These are phyloP conservation scores for Achlya flavicornis DNA, from an alignment of 2,888 invertebrate genomes.

Conservation along the genomic window DNA sequence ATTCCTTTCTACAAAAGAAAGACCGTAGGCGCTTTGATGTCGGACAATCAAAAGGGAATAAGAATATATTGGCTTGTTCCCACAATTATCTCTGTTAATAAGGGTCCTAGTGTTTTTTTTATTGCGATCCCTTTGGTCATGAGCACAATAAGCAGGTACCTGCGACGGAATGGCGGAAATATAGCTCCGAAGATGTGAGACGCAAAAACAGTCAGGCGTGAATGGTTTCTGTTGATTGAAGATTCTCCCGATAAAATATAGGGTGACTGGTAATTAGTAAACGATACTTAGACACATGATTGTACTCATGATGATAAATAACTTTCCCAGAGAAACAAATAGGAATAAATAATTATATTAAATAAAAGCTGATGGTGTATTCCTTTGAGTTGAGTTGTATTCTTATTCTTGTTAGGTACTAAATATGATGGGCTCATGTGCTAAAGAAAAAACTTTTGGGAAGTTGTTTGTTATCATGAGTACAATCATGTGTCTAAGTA, in stretches of 20 bases:
- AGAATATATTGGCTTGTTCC: conserved; percentile 12
- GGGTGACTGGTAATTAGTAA: too few relatives aligned
- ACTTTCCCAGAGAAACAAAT: too few relatives aligned
- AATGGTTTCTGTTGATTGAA: not conserved
- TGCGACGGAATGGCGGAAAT: conserved; percentile 8
- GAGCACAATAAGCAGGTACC: conserved; percentile 9
- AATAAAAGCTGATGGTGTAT: too few relatives aligned
- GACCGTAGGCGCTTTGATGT: not conserved
- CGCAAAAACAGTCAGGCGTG: not conserved
- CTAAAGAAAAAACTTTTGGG: too few relatives aligned
- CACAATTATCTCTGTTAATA: conserved; percentile 16
- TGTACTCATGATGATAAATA: too few relatives aligned
- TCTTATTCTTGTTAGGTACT: too few relatives aligned
- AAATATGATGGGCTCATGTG: too few relatives aligned
- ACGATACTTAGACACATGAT: too few relatives aligned
- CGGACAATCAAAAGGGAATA: conserved; percentile 6
- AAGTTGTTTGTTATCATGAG: too few relatives aligned
- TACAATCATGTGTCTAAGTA: too few relatives aligned
- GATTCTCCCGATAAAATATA: not conserved
- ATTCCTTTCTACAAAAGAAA: not conserved
- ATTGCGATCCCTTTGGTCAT: conserved; percentile 2
- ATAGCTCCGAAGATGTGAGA: not conserved
- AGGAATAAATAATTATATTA: too few relatives aligned
- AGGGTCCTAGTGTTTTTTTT: conserved; percentile 8
- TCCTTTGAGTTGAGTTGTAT: too few relatives aligned